phyloP scores from a whole-genome alignment of 2,888 invertebrate species.

The Coenonympha arcania region DNA sequence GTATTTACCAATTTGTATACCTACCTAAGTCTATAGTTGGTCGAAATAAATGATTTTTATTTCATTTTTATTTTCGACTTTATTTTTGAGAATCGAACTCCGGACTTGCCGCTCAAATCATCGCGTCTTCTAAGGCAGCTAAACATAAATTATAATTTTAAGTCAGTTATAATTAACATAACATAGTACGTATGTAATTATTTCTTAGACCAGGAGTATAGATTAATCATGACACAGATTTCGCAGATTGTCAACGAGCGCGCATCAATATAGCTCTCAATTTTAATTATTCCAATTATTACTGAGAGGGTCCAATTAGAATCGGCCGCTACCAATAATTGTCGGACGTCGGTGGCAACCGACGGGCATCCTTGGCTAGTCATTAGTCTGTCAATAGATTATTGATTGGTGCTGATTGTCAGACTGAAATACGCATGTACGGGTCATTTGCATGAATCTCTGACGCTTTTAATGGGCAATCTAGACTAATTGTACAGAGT shows the following conservation, averaged over 20 bases:
- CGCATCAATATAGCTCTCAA: conserved; percentile 27
- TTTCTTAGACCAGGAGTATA: too few species aligned
- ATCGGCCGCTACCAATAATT: conserved; percentile 56
- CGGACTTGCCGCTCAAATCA: too few species aligned
- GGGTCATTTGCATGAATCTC: conserved; percentile 69
- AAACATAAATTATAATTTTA: too few species aligned
- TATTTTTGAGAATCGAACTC: too few species aligned
- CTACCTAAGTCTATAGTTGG: too few species aligned
- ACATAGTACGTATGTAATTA: too few species aligned
- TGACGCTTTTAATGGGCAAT: conserved; percentile 59
- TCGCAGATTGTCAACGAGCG: conserved; percentile 25
- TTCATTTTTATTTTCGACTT: too few species aligned
- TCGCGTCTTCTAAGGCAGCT: too few species aligned
- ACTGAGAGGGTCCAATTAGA: conserved; percentile 56
- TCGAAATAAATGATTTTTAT: too few species aligned
- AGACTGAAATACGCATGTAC: conserved; percentile 41
- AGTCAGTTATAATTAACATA: too few species aligned
- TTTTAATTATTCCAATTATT: conserved; percentile 66
- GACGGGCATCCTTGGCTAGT: conserved; percentile 64
- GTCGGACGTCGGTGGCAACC: conserved; percentile 46
- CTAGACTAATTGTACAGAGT: conserved; percentile 60
- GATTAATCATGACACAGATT: conserved; percentile 26
- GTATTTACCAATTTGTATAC: too few species aligned
- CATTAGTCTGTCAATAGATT: conserved; percentile 71
- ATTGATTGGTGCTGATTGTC: conserved; percentile 74